phyloP scores from a whole-genome alignment of 1,140 invertebrate species.

The Aporrectodea caliginosa region DNA sequence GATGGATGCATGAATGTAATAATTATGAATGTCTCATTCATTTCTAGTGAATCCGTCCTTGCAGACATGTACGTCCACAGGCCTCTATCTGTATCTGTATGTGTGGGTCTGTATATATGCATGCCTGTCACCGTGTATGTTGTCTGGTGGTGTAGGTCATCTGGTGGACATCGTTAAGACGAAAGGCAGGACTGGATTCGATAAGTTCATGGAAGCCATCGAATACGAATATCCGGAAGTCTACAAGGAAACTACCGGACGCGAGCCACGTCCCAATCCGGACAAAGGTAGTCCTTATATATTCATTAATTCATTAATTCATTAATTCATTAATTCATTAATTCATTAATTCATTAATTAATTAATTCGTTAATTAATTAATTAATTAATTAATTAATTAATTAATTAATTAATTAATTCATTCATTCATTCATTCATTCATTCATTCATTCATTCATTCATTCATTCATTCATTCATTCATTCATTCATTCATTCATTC shows the following conservation, averaged over 20 bases:
- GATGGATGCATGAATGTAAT: not conserved
- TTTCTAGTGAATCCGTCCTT: not conserved
- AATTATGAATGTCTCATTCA: not conserved
- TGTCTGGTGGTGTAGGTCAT: not conserved
- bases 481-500: too few species aligned
- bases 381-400: too few species aligned
- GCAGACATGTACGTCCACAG: not conserved
- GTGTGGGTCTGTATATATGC: not conserved
- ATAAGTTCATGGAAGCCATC: not conserved
- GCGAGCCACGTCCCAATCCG: too few species aligned
- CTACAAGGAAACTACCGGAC: not conserved
- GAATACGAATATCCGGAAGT: not conserved
- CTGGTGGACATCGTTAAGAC: not conserved
- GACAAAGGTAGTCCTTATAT: too few species aligned
- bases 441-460: too few species aligned
- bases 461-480: too few species aligned
- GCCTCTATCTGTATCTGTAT: not conserved
- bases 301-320: too few species aligned
- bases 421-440: too few species aligned
- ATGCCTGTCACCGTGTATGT: not conserved
- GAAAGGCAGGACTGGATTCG: not conserved
- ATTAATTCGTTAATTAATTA: too few species aligned
- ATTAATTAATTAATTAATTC: too few species aligned
- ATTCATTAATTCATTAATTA: too few species aligned
- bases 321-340: too few species aligned